phyloP scores from a whole-genome alignment of 2,797 vertebrate species.

The Echeneis naucrates region DNA sequence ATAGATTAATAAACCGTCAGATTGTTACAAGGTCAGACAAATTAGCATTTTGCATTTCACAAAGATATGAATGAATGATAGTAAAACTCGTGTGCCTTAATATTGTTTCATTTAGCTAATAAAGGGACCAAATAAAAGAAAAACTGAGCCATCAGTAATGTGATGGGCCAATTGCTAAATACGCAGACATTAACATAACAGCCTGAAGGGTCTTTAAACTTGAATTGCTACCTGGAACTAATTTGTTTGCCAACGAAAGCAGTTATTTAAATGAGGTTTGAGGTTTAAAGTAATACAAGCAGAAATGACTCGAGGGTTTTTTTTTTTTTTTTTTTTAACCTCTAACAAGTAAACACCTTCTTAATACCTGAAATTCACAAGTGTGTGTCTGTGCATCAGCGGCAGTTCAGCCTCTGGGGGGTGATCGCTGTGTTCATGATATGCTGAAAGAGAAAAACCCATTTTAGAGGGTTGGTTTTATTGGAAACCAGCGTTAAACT shows the following conservation, averaged over 20 bases:
- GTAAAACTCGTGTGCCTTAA: too few relatives aligned
- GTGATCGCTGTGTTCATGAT: too few relatives aligned
- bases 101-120: background rate
- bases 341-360: background rate
- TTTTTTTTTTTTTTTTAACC: conserved; percentile 19
- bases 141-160: background rate
- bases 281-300: background rate
- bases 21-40: background rate
- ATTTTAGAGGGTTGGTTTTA: too few relatives aligned
- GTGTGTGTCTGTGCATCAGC: background rate
- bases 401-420: too few relatives aligned
- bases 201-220: conserved; percentile 35
- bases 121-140: background rate
- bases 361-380: background rate
- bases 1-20: background rate
- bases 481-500: too few relatives aligned
- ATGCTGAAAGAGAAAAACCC: too few relatives aligned
- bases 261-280: conserved; percentile 40
- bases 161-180: background rate
- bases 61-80: background rate
- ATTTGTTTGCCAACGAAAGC: conserved; percentile 25
- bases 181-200: background rate
- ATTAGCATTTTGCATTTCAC: too few relatives aligned
- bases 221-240: conserved; percentile 12
- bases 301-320: conserved; percentile 1